Evolutionary conservation across 1,140 invertebrate species (phyloP), one percentile per base, ranked within the genome.

Genomic region (Paralvinella palmiformis): DNA sequence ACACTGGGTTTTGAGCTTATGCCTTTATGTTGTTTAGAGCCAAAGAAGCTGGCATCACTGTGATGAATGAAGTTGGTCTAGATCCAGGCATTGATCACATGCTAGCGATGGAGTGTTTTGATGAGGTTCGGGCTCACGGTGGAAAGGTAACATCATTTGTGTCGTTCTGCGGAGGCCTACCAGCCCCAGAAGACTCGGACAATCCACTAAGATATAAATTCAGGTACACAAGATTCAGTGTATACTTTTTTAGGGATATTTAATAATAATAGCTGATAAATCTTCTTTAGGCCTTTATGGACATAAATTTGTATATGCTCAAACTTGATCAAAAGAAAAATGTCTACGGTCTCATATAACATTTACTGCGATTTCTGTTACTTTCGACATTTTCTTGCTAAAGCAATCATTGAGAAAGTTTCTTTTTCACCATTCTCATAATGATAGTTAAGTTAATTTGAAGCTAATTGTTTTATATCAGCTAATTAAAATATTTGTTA

Each of bases 81-180:
- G 97, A 99, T 79, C 97, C 97, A 0, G 96, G 96, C 2, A 91
- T 99, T 68, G 97, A 99, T 79, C 97, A 99, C 81, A 84, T 99
- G 50, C 78, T 99, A 53, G 97, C 97, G 0, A 86, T 98, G 79
- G 94, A 99, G 78, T 96, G 92, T 76, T 96, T 99, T 68, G 93
- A 98, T 75, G 88, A 96, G 71, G 86, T 87, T 78, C 90, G 86
- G 78, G 85, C 83, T 79, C 88, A 82, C 79, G 95, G 82, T 10
- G 85, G 85, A 58, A 84, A 84, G 73, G 83, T 57, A 32, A 31
- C 91, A 55, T 96, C 94, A 1, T 99, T 98, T 78, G 86, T 96
- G 0, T 97, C 94, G 0, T 99, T 92, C 80, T 99, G 96, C 75
- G 97, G 97, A 62, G 97, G 89, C 73, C 79, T 98, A 32, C 96